These are phyloP conservation scores for Halcyon leucocephala DNA, from an alignment of 2,797 vertebrate genomes.

Conservation along the genomic window DNA sequence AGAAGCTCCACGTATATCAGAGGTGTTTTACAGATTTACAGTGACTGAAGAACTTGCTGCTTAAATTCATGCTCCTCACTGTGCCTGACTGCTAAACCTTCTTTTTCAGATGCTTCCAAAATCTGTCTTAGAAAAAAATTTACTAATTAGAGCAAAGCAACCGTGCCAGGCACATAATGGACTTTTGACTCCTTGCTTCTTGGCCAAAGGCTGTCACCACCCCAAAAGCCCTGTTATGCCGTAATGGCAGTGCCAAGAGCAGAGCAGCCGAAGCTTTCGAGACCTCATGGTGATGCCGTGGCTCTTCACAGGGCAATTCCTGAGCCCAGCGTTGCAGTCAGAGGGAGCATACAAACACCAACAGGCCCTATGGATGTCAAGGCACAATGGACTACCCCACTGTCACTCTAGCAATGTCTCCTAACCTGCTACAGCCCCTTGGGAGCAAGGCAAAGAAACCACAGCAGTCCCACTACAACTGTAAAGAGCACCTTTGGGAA, in stretches of 20 bases:
- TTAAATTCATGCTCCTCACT: not conserved
- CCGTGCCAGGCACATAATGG: not conserved
- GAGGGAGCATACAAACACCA: not conserved
- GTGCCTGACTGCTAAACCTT: not conserved
- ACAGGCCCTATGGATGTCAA: not conserved
- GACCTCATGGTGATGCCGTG: not conserved
- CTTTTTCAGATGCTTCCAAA: constrained; percentile 15
- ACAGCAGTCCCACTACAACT: not conserved
- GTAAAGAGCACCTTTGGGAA: not conserved
- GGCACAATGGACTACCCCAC: not conserved
- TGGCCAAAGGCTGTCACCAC: constrained; percentile 28
- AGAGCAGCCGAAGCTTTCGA: not conserved
- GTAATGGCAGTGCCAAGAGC: not conserved
- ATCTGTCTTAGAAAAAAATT: not conserved
- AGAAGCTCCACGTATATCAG: not conserved
- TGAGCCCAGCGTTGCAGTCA: not conserved
- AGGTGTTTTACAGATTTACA: not conserved
- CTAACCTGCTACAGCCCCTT: not conserved
- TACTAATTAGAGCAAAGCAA: constrained; percentile 29
- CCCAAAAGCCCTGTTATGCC: not conserved
- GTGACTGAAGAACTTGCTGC: not conserved
- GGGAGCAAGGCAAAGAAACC: not conserved
- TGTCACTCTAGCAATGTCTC: not conserved
- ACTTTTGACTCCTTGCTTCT: constrained; percentile 22
- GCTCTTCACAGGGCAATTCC: not conserved